These are phyloP conservation scores for Beroe ovata DNA, from an alignment of 37 sponge, comb jelly and placozoan species.

Conservation along the genomic window DNA sequence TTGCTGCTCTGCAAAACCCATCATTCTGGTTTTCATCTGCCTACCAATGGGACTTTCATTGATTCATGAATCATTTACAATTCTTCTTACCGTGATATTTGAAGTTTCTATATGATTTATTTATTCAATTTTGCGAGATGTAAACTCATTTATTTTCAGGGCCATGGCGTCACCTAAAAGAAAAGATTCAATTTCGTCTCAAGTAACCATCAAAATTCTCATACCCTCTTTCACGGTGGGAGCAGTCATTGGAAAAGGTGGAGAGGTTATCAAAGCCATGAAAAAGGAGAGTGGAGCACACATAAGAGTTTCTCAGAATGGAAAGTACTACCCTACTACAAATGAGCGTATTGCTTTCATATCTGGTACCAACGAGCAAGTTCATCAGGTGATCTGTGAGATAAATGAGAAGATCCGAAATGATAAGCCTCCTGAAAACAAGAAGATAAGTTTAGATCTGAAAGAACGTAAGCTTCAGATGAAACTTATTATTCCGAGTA, in stretches of 20 bases:
- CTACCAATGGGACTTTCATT: no score
- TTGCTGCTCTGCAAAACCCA: no score
- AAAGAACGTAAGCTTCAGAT: conserved; percentile 56
- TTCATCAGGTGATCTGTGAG: conserved; percentile 57
- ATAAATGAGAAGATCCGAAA: conserved; percentile 64
- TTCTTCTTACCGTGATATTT: no score
- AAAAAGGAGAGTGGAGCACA: conserved; percentile 58
- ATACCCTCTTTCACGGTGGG: conserved; percentile 77
- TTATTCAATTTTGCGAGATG: background rate
- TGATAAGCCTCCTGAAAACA: conserved; percentile 65
- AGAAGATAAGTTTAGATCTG: conserved; percentile 62
- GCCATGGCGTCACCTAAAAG: conserved; percentile 59
- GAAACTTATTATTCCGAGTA: conserved; percentile 63
- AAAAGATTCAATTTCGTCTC: conserved; percentile 64
- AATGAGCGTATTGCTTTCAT: conserved; percentile 53
- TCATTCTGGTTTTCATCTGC: no score
- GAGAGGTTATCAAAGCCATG: conserved; percentile 68
- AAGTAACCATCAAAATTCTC: conserved; percentile 77
- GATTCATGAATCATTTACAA: no score
- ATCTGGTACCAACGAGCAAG: conserved; percentile 60
- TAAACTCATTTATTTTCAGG: background rate
- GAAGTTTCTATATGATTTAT: no score
- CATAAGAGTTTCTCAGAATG: conserved; percentile 55
- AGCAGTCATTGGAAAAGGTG: conserved; percentile 71
- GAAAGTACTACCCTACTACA: conserved; percentile 56